These are phyloP conservation scores for Pocillopora meandrina DNA, from an alignment of 92 coral and sea anemone genomes.

Conservation along the genomic window DNA sequence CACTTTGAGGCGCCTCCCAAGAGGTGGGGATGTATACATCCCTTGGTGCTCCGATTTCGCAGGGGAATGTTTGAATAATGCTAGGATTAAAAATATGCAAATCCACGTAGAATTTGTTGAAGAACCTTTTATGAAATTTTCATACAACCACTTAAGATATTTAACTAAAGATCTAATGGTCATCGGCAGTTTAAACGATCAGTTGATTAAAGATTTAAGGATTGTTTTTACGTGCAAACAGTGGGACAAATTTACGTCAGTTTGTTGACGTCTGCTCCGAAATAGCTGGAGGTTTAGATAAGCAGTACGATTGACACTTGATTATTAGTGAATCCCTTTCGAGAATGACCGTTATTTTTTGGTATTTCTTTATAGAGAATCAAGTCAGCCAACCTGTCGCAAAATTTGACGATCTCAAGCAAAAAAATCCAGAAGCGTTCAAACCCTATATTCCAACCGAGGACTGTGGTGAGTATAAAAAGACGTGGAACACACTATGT, in stretches of 20 bases:
- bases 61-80: neutral
- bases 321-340: neutral
- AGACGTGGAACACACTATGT: neutral
- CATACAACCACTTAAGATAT: too few species aligned
- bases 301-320: too few species aligned
- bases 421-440: slow-evolving; percentile 7
- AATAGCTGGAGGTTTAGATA: too few species aligned
- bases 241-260: too few species aligned
- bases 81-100: too few species aligned
- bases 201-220: too few species aligned
- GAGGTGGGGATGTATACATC: slow-evolving; percentile 1
- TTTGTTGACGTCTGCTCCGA: too few species aligned
- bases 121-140: too few species aligned
- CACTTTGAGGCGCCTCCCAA: slow-evolving; percentile 1
- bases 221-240: too few species aligned
- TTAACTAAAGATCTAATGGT: too few species aligned
- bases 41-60: slow-evolving; percentile 7
- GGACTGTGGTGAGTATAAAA: slow-evolving; percentile 31
- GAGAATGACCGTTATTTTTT: neutral
- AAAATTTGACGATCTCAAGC: slow-evolving; percentile 6
- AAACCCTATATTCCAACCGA: slow-evolving; percentile 10
- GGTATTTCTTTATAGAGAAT: neutral
- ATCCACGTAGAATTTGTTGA: too few species aligned
- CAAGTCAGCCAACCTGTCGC: slow-evolving; percentile 16
- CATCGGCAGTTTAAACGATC: too few species aligned